phyloP scores from a whole-genome alignment of 2,113 vertebrate species.

The Pantherophis guttatus region DNA sequence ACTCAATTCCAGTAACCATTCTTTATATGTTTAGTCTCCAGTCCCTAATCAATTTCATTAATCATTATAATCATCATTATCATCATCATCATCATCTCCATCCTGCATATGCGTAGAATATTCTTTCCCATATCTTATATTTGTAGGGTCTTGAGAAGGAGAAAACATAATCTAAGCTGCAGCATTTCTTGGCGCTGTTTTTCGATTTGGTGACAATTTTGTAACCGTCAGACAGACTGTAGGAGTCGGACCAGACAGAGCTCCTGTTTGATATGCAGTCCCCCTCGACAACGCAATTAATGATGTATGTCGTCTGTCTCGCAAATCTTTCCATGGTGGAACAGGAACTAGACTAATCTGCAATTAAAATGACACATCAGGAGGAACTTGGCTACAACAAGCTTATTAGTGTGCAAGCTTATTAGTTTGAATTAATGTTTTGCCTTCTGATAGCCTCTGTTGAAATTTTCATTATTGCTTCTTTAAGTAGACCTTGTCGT shows the following conservation, averaged over 20 bases:
- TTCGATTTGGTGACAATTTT: slow-evolving; percentile 30
- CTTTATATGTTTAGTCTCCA: too few relatives aligned
- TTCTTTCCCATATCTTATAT: slow-evolving; percentile 9
- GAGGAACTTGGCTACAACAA: slow-evolving; percentile 5
- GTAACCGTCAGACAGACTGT: slow-evolving; percentile 12
- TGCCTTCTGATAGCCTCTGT: slow-evolving; percentile 9
- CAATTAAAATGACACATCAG: slow-evolving; percentile 49
- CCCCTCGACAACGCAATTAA: slow-evolving; percentile 24
- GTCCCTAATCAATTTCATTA: neutral
- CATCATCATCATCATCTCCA: neutral
- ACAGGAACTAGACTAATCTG: slow-evolving; percentile 41
- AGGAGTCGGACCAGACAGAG: slow-evolving; percentile 30
- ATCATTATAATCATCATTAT: too few relatives aligned
- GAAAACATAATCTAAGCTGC: slow-evolving; percentile 14
- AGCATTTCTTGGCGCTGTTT: neutral
- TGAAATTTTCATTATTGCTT: slow-evolving; percentile 2
- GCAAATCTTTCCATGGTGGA: slow-evolving; percentile 19
- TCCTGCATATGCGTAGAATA: slow-evolving; percentile 34
- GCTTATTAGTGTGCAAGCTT: neutral
- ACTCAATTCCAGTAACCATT: too few relatives aligned
- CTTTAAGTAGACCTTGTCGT: neutral
- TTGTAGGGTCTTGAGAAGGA: slow-evolving; percentile 18
- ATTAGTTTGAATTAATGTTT: slow-evolving; percentile 34
- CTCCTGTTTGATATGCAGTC: slow-evolving; percentile 36
- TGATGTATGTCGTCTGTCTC: slow-evolving; percentile 37